These are phyloP conservation scores for Seriola dumerili DNA, from an alignment of 2,113 vertebrate genomes.

Conservation along the genomic window DNA sequence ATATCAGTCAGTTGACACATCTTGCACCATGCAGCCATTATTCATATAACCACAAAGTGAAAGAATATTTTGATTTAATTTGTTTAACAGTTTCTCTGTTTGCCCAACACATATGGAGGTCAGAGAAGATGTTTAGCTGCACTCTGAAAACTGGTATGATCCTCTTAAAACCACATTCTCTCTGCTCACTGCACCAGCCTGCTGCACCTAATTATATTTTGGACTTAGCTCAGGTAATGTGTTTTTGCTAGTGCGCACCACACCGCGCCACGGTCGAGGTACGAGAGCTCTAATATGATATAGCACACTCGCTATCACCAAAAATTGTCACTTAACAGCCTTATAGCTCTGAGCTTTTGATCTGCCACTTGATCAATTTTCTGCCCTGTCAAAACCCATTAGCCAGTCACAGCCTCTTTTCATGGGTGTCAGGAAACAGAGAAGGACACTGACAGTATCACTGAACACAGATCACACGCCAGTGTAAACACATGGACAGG, in stretches of 20 bases:
- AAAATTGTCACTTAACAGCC: constrained; percentile 62
- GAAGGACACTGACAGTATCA: constrained; percentile 42
- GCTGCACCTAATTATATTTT: constrained; percentile 39
- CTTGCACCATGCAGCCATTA: neutral
- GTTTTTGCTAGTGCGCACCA: constrained; percentile 33
- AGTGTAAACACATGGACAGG: constrained; percentile 54
- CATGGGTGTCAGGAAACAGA: constrained; percentile 45
- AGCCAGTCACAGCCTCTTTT: constrained; percentile 57
- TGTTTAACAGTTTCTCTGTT: neutral
- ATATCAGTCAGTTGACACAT: neutral
- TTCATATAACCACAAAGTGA: neutral
- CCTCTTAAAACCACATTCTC: constrained; percentile 26
- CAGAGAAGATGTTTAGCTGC: constrained; percentile 5
- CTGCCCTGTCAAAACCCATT: constrained; percentile 78
- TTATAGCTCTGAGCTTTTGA: constrained; percentile 56
- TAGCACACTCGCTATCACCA: constrained; percentile 36
- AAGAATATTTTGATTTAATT: constrained; percentile 4
- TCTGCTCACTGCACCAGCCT: neutral
- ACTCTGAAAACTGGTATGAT: constrained; percentile 2
- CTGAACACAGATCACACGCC: constrained; percentile 53
- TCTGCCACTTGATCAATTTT: constrained; percentile 77
- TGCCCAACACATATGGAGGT: constrained; percentile 9
- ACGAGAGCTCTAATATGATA: constrained; percentile 54
- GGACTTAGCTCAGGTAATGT: constrained; percentile 36
- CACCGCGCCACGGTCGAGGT: constrained; percentile 7